Base-by-base conservation (phyloP, 2,113 vertebrate species). In the Eupsittula cactorum region DNA sequence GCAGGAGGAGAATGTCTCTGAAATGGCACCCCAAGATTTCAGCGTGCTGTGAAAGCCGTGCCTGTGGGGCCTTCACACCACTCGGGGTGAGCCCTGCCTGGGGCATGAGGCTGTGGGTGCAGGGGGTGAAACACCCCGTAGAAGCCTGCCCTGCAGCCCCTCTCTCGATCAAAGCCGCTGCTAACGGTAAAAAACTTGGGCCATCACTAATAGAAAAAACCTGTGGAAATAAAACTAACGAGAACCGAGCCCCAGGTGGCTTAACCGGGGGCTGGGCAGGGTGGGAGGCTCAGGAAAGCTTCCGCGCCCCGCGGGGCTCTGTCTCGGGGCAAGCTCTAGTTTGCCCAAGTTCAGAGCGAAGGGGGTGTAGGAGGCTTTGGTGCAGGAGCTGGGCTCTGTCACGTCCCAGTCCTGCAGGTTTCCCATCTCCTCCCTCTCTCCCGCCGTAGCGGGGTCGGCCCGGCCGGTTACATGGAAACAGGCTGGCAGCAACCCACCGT, bases 21-120 rank as follows among this genome's bases (percentile, higher is more conserved):
- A 35, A 50, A 42, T 2, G 5, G 2, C 16, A 16, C 4, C 3
- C 14, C 4, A 3, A 28, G 28, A 41, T 19, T 13, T 65, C 16
- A 35, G 16, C 1, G 10, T 13, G 41, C 42, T 9, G 9, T 5
- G 11, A 33, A 46, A 21, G 16, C 24, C 3, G 35, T 6, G 69
- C 28, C 5, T 1, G 1, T 10, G 4, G 23, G 35, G 10, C 55
- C 55, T 16, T 20, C 6, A 0, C 6, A 27, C 10, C 5, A 8
- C 67, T 15, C 5, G 3, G 49, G 12, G 13, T 21, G 16, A 8
- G 49, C 47, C 47, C 10, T 8, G 49, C 19, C 27, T 2, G 4
- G 16, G 21, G 1, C 10, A 7, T 1, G 4, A 19, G 67, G 25
- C 63, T 18, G 44, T 13, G 33, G 37, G 8, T 6, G 46, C 67